Evolutionary conservation across 2,888 invertebrate species (phyloP).

Genomic region (Hedya salicella): DNA sequence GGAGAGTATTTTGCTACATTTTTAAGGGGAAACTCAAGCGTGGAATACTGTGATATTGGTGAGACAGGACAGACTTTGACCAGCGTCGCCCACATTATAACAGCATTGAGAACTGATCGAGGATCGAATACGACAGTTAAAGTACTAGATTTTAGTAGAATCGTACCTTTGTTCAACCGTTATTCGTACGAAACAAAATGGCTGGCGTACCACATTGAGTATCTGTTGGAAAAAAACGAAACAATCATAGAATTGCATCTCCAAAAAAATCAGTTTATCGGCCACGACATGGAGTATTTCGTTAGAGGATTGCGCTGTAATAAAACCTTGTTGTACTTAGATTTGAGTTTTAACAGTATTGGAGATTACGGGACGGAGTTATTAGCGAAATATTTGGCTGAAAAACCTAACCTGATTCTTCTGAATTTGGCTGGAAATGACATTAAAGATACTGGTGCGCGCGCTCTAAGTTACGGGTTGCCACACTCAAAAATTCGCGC

Average conservation of each 20-base stretch:
- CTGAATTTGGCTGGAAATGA: slow-evolving; percentile 85
- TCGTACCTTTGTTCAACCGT: slow-evolving; percentile 68
- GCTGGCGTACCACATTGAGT: slow-evolving; percentile 81
- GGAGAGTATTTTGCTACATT: slow-evolving; percentile 81
- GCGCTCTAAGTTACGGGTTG: slow-evolving; percentile 81
- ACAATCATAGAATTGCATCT: slow-evolving; percentile 83
- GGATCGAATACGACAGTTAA: slow-evolving; percentile 64
- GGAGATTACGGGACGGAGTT: slow-evolving; percentile 85
- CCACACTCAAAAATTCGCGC: slow-evolving; percentile 85
- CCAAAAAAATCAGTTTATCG: slow-evolving; percentile 85
- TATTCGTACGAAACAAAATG: slow-evolving; percentile 77
- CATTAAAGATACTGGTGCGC: slow-evolving; percentile 84
- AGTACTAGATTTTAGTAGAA: slow-evolving; percentile 73
- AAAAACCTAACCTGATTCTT: slow-evolving; percentile 76
- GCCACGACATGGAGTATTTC: slow-evolving; percentile 86
- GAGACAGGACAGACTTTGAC: slow-evolving; percentile 84
- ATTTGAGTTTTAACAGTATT: slow-evolving; percentile 86
- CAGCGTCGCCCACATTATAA: slow-evolving; percentile 82
- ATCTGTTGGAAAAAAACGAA: slow-evolving; percentile 67
- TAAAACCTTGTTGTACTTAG: slow-evolving; percentile 81
- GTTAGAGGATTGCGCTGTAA: slow-evolving; percentile 80
- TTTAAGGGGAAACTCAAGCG: slow-evolving; percentile 70
- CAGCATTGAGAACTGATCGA: slow-evolving; percentile 74
- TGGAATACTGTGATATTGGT: slow-evolving; percentile 83
- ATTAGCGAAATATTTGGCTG: slow-evolving; percentile 81